A percentile compares a stretch with the other conserved stretches of the same genome.
Conservation (phyloP, 2,888 invertebrate genomes). For the Clusia tigrina region DNA sequence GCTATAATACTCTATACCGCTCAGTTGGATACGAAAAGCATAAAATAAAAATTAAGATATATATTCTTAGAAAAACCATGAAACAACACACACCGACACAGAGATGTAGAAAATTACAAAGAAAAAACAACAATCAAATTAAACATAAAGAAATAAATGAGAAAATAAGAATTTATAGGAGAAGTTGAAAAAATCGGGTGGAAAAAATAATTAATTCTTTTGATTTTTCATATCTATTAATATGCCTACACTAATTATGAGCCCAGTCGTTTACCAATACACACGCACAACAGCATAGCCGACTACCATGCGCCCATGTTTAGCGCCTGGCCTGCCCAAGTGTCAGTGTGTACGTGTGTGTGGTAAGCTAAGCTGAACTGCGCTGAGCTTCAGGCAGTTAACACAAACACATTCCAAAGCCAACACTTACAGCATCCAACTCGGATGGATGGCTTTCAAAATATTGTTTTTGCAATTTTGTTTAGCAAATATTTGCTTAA, state of each 20-base stretch:
- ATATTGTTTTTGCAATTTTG: no score
- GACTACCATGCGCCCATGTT: background rate
- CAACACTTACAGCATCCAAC: background rate
- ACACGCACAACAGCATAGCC: background rate
- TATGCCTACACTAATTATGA: conserved; percentile 6
- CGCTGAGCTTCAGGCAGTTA: background rate
- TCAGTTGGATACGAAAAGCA: background rate
- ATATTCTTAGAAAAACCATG: background rate
- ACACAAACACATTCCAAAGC: background rate
- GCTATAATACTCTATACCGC: background rate
- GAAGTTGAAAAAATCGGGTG: background rate
- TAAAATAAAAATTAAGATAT: conserved; percentile 1
- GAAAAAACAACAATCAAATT: no score
- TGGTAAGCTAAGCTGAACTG: background rate
- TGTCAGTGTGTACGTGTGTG: background rate
- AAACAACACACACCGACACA: background rate
- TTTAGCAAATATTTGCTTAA: no score
- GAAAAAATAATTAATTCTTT: conserved; percentile 14
- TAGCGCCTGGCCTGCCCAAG: background rate
- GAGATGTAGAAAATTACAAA: no score
- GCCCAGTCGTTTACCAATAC: background rate
- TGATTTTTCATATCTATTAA: conserved; percentile 9
- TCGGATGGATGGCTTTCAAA: background rate
- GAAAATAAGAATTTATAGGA: background rate
- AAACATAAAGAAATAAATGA: no score